Conservation (phyloP, 2,113 vertebrate species). For the Trinectes maculatus region DNA sequence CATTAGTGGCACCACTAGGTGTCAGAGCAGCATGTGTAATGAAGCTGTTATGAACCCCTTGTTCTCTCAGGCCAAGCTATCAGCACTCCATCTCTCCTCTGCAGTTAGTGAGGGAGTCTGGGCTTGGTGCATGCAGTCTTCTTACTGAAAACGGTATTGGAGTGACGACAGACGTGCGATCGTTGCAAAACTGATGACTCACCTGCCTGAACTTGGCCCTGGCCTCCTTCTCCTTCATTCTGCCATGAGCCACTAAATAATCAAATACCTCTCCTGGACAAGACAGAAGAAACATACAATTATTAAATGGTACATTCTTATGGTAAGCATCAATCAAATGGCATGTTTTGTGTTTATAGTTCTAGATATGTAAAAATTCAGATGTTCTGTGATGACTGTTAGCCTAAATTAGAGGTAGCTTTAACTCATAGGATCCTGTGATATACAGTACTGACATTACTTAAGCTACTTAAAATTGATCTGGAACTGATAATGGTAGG, state of each 20-base stretch:
- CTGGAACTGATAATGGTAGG: too few species aligned
- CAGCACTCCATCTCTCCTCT: constrained; percentile 55
- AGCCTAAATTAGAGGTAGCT: constrained; percentile 2
- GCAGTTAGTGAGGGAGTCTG: constrained; percentile 65
- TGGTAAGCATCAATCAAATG: neutral
- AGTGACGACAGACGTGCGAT: constrained; percentile 47
- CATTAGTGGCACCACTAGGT: constrained; percentile 63
- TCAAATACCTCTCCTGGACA: constrained; percentile 89
- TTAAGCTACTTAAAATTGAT: neutral
- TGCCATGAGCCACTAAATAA: constrained; percentile 90
- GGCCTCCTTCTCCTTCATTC: constrained; percentile 94
- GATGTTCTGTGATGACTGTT: constrained; percentile 3
- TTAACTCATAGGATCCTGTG: neutral
- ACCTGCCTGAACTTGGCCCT: constrained; percentile 93
- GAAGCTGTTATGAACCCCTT: neutral
- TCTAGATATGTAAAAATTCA: neutral
- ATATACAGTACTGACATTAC: neutral
- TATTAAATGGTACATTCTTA: neutral
- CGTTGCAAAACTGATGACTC: constrained; percentile 67
- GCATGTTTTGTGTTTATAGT: neutral
- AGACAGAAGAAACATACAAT: constrained; percentile 11
- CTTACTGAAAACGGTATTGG: constrained; percentile 41
- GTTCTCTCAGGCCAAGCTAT: constrained; percentile 24
- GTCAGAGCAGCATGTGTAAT: constrained; percentile 63
- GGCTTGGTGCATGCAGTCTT: constrained; percentile 68